Percentiles rank a stretch among this genome's conserved stretches.
Evolutionary conservation across 2,888 invertebrate species (phyloP).

Genomic region (Margaritifera margaritifera): DNA sequence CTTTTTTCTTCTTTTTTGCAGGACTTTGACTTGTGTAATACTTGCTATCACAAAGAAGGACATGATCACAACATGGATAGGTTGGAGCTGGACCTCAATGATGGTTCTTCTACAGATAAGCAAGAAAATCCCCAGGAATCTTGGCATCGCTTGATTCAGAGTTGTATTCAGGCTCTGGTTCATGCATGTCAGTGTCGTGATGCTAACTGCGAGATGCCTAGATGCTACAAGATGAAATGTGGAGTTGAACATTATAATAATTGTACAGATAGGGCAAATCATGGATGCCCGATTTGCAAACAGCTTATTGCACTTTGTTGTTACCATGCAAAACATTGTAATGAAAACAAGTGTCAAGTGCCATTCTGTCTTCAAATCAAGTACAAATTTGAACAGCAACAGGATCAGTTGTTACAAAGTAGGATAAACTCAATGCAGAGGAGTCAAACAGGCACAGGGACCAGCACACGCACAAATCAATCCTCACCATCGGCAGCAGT

Average conservation of each 20-base stretch:
- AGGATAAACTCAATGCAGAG: constrained; percentile 76
- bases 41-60: constrained; percentile 93
- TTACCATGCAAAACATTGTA: constrained; percentile 98
- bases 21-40: constrained; percentile 98
- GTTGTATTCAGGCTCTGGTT: constrained; percentile 93
- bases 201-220: constrained; percentile 97
- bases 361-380: constrained; percentile 99
- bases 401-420: constrained; percentile 88
- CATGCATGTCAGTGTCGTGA: constrained; percentile 98
- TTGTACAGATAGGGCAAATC: constrained; percentile 84
- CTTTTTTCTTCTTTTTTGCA: constrained; percentile 61
- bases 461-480: constrained; percentile 7
- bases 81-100: constrained; percentile 93
- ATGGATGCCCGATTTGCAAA: constrained; percentile 98
- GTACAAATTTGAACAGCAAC: constrained; percentile 96
- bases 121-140: constrained; percentile 87
- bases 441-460: constrained; percentile 23
- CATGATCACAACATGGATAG: constrained; percentile 99
- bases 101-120: constrained; percentile 83
- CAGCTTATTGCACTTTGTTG: constrained; percentile 98
- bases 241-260: constrained; percentile 97
- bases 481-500: constrained; percentile 18
- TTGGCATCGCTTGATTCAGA: constrained; percentile 88
- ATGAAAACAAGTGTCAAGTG: constrained; percentile 91
- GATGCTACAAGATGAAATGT: constrained; percentile 99